These are phyloP conservation scores for Datnioides undecimradiatus DNA, from an alignment of 2,113 vertebrate species.

Conservation along the genomic window DNA sequence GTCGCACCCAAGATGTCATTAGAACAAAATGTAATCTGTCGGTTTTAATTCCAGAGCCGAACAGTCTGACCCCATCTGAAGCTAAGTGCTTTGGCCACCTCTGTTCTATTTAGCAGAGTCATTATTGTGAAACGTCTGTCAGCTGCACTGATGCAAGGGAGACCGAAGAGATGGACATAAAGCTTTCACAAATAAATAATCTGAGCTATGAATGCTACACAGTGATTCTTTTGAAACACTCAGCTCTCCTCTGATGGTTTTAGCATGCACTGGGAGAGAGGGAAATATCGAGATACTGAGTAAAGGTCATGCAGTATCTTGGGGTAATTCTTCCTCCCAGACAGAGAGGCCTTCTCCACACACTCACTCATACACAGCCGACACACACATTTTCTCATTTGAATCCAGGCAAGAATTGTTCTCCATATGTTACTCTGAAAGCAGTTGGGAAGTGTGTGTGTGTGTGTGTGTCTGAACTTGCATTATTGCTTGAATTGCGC, in stretches of 20 bases:
- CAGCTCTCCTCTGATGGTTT: constrained; percentile 19
- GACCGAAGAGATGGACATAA: constrained; percentile 9
- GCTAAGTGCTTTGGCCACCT: constrained; percentile 58
- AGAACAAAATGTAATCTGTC: constrained; percentile 69
- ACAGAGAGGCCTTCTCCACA: not conserved
- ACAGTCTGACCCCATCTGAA: constrained; percentile 50
- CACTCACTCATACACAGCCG: not conserved
- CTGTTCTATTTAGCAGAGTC: constrained; percentile 55
- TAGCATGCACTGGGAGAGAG: not conserved
- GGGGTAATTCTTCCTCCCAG: constrained; percentile 29
- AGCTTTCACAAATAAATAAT: constrained; percentile 37
- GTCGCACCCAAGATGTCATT: constrained; percentile 65
- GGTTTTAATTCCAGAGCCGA: constrained; percentile 62
- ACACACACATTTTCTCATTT: constrained; percentile 4
- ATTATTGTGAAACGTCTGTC: constrained; percentile 42
- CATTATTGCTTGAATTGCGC: constrained; percentile 34
- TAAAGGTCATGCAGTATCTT: constrained; percentile 54
- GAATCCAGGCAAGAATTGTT: constrained; percentile 22
- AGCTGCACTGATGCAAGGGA: constrained; percentile 10
- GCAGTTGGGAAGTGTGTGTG: not conserved
- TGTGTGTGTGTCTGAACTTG: constrained; percentile 11
- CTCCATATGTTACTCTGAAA: constrained; percentile 21
- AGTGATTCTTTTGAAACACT: constrained; percentile 23
- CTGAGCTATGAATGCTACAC: not conserved
- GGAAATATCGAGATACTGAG: constrained; percentile 11